Percentiles rank a stretch among this genome's conserved stretches.
Evolutionary conservation across 2,888 invertebrate genomes (phyloP).

Genomic region (Leptopterna dolabrata): DNA sequence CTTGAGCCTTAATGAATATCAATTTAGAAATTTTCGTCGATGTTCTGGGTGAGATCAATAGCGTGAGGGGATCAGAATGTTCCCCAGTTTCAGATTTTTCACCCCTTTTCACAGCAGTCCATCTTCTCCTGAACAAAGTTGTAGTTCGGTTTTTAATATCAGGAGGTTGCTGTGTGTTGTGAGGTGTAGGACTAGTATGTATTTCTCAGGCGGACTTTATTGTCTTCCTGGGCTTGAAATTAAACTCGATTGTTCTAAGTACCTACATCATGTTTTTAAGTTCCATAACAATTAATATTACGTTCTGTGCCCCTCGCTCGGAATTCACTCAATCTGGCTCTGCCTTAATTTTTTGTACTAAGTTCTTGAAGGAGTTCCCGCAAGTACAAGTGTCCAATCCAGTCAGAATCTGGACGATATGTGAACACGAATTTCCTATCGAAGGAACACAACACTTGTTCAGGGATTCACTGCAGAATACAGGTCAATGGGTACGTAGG

Average conservation of each 20-base stretch:
- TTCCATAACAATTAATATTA: neutral
- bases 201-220: neutral
- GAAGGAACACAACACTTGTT: no score
- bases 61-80: no score
- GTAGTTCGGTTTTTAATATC: neutral
- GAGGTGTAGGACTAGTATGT: neutral
- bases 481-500: no score
- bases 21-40: neutral
- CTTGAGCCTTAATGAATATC: constrained; percentile 24
- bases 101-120: neutral
- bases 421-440: no score
- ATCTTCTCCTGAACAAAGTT: neutral
- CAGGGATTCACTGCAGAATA: no score
- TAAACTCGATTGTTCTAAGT: constrained; percentile 27
- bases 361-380: no score
- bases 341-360: no score
- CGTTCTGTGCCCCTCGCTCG: neutral
- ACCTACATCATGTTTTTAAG: neutral
- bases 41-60: no score
- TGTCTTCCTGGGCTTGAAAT: constrained; percentile 26
- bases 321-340: neutral
- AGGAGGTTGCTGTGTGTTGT: neutral
- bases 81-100: neutral
- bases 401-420: no score
- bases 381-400: no score